phyloP scores from a whole-genome alignment of 2,797 vertebrate genomes.

The Brachyrhaphis roseni region DNA sequence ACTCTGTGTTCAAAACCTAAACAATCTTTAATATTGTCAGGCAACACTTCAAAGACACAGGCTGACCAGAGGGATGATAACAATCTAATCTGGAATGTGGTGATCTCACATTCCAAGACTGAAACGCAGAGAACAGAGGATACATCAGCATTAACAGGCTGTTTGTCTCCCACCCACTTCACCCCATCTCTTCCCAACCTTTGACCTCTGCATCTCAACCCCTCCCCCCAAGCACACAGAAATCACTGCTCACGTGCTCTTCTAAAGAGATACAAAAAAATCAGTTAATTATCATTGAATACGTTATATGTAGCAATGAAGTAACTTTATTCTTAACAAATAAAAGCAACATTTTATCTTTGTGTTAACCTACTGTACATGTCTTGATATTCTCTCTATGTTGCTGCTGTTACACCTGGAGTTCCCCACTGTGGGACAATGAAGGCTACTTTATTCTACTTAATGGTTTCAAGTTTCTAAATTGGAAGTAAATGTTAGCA shows the following conservation, averaged over 20 bases:
- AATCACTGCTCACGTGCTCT: conserved; percentile 6
- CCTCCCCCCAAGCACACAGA: conserved; percentile 52
- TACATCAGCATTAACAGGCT: conserved; percentile 11
- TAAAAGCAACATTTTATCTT: background rate
- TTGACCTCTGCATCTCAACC: conserved; percentile 56
- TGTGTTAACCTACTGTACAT: background rate
- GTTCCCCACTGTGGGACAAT: background rate
- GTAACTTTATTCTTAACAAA: background rate
- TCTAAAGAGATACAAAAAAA: background rate
- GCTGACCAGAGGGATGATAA: background rate
- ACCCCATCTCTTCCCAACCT: conserved; percentile 51
- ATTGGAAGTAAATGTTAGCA: background rate
- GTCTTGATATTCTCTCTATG: background rate
- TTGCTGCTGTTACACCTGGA: background rate
- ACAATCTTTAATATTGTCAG: background rate
- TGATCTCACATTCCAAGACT: background rate
- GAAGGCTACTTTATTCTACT: background rate
- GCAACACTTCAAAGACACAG: background rate
- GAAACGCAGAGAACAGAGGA: background rate
- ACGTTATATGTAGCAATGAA: background rate
- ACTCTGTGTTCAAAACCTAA: background rate
- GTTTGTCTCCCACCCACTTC: conserved; percentile 42
- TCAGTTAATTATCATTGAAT: background rate
- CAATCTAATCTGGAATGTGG: background rate
- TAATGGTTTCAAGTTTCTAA: background rate